Conservation (phyloP, 2,113 vertebrate genomes). For the Gorsachius goisagi region DNA sequence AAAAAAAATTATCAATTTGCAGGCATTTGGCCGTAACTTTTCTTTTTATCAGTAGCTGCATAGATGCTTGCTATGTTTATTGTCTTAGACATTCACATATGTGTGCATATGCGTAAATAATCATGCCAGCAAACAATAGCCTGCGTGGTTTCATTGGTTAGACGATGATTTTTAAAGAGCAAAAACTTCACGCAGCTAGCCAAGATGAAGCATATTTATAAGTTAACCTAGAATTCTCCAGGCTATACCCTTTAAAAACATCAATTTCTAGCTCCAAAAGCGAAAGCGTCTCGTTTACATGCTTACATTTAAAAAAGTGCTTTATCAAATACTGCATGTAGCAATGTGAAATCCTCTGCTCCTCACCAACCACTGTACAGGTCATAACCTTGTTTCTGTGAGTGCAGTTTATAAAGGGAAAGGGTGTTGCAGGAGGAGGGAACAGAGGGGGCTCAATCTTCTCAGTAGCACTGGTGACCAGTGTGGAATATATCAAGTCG, state of each 20-base stretch:
- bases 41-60: background rate
- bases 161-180: background rate
- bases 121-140: background rate
- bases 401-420: background rate
- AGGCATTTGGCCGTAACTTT: background rate
- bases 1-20: background rate
- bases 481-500: fast-evolving
- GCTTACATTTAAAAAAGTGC: background rate
- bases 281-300: background rate
- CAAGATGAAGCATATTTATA: background rate
- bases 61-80: background rate
- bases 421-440: background rate
- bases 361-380: background rate
- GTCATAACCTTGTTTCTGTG: background rate
- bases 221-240: background rate
- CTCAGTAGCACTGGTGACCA: background rate
- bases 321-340: background rate
- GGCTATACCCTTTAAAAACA: background rate
- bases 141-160: background rate
- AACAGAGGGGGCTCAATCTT: background rate
- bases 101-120: background rate
- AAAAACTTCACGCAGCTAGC: background rate
- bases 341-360: background rate
- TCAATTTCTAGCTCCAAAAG: background rate
- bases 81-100: background rate